Percentiles rank a stretch among this genome's conserved stretches.
These are phyloP conservation scores for Ophiodon elongatus DNA, from an alignment of 2,113 vertebrate genomes.

Conservation along the genomic window DNA sequence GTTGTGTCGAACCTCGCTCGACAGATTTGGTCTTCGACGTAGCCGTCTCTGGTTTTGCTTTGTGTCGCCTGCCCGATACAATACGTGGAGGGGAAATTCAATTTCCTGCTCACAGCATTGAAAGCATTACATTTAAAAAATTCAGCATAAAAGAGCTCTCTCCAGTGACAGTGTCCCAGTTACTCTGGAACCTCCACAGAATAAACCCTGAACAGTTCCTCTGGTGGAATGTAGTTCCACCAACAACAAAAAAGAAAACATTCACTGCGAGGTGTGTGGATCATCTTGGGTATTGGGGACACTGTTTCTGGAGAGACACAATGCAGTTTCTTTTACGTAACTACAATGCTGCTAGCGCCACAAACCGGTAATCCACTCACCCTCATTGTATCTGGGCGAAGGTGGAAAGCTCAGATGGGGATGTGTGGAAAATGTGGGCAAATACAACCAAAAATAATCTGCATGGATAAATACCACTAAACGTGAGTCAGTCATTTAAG, in stretches of 20 bases:
- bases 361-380: not conserved
- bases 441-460: not conserved
- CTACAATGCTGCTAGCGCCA: not conserved
- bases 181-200: slow-evolving; percentile 29
- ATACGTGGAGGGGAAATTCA: not conserved
- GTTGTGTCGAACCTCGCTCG: no score
- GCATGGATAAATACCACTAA: not conserved
- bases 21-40: not conserved
- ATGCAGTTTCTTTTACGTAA: not conserved
- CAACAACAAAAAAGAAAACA: not conserved
- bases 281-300: not conserved
- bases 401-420: not conserved
- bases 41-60: not conserved
- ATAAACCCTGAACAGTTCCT: slow-evolving; percentile 28
- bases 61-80: not conserved
- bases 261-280: not conserved
- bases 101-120: slow-evolving; percentile 22
- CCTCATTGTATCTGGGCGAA: not conserved
- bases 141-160: slow-evolving; percentile 32
- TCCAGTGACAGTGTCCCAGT: slow-evolving; percentile 35
- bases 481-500: not conserved
- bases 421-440: not conserved
- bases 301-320: slow-evolving; percentile 6
- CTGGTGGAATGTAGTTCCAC: slow-evolving; percentile 15
- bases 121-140: slow-evolving; percentile 40